These are phyloP conservation scores for Drosophila lowei DNA, from an alignment of 1,140 invertebrate species.

Conservation along the genomic window DNA sequence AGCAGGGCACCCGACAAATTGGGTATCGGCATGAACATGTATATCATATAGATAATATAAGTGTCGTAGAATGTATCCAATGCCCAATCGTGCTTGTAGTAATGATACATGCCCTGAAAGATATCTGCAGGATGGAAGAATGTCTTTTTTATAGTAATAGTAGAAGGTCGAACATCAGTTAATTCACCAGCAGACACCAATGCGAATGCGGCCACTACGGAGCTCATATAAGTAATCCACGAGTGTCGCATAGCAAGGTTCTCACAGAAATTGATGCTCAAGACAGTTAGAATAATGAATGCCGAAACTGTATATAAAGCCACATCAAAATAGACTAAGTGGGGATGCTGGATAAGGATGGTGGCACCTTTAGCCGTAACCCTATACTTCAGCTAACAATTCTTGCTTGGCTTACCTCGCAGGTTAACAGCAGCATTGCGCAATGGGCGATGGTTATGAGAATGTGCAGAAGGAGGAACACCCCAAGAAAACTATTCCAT, in stretches of 20 bases:
- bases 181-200: conserved; percentile 59
- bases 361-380: neutral
- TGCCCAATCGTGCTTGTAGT: conserved; percentile 53
- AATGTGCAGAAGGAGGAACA: conserved; percentile 33
- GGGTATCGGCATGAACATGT: conserved; percentile 90
- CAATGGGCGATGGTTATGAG: neutral
- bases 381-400: neutral
- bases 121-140: conserved; percentile 81
- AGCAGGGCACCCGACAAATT: conserved; percentile 87
- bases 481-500: conserved; percentile 12
- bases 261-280: conserved; percentile 84
- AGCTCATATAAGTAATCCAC: conserved; percentile 83
- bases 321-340: conserved; percentile 58
- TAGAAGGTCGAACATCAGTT: neutral
- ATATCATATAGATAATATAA: conserved; percentile 88
- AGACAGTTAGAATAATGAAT: conserved; percentile 80
- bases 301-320: conserved; percentile 77
- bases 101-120: conserved; percentile 84
- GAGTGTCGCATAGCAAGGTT: conserved; percentile 76
- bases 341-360: conserved; percentile 2
- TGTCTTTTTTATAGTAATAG: conserved; percentile 4
- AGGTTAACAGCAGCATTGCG: conserved; percentile 10
- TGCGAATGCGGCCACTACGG: conserved; percentile 76
- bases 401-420: conserved; percentile 9
- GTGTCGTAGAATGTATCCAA: conserved; percentile 87